phyloP scores from a whole-genome alignment of 2,888 invertebrate genomes.

The Patella depressa region DNA sequence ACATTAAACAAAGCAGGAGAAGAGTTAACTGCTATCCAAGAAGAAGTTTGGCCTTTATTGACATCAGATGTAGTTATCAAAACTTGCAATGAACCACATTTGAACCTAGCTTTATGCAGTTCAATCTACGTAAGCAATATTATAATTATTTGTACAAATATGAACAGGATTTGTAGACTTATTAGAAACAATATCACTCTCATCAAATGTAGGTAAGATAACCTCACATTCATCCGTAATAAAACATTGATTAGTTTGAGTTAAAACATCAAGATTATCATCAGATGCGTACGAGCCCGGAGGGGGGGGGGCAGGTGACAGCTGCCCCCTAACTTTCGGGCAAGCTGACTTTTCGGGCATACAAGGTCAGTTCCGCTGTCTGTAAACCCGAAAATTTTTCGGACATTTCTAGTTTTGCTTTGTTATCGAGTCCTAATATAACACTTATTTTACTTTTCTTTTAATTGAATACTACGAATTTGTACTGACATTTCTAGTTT shows the following conservation, averaged over 20 bases:
- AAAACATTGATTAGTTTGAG: not conserved
- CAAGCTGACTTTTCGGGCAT: not conserved
- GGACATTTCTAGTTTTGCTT: too few species aligned
- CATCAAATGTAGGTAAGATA: not conserved
- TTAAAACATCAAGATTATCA: too few species aligned
- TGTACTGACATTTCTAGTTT: too few species aligned
- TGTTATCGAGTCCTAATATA: too few species aligned
- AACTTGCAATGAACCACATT: not conserved
- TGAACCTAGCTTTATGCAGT: not conserved
- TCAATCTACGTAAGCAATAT: too few species aligned
- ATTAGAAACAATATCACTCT: constrained; percentile 1
- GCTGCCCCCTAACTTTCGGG: too few species aligned
- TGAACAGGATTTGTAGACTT: not conserved
- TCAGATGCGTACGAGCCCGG: too few species aligned
- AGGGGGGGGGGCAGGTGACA: too few species aligned
- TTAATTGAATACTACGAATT: too few species aligned
- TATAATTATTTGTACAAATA: not conserved
- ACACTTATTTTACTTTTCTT: too few species aligned
- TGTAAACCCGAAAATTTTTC: not conserved
- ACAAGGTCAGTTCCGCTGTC: not conserved
- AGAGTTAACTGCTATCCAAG: not conserved
- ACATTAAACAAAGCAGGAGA: not conserved
- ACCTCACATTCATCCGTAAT: not conserved
- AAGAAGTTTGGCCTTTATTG: not conserved
- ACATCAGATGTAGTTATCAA: not conserved